Base-by-base conservation (phyloP, 2,888 invertebrate species). In the Fragum fragum region DNA sequence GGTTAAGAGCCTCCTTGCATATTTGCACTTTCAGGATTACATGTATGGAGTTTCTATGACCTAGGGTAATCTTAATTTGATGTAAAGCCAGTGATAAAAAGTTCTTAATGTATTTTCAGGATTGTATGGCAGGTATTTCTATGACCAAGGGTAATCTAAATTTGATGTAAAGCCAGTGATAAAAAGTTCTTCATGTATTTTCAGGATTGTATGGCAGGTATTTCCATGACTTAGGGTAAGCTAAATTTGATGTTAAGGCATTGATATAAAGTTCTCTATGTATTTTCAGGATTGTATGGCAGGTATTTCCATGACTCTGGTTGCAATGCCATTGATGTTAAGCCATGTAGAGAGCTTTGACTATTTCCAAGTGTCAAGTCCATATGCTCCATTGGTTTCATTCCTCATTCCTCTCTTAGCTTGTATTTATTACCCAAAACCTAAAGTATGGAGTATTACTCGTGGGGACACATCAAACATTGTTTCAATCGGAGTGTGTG, bases 391-490 rank as follows among this genome's bases (percentile, higher is more conserved):
- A 6, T 88, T 96, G 42, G 91, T 96, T 61, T 95, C 97, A 11
- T 83, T 90, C 16, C 74, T 97, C 11, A 94, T 96, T 1, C 93
- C 96, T 52, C 96, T 97, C 70, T 94, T 96, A 36, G 96, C 96
- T 90, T 96, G 98, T 83, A 95, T 97, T 57, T 97, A 96, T 93
- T 97, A 98, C 94, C 98, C 98, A 0, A 96, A 96, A 86, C 96
- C 97, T 71, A 97, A 97, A 88, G 96, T 96, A 91, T 98, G 98
- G 98, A 98, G 98, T 73, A 98, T 98, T 9, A 98, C 98, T 1
- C 92, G 98, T 92, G 98, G 98, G 29, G 98, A 98, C 94, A 98
- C 98, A 0, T 96, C 97, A 1, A 97, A 97, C 96, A 97, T 98
- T 87, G 96, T 98, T 86, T 97, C 87, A 9, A 91, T 92, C 28